phyloP scores from a whole-genome alignment of 2,113 vertebrate genomes.

The Delphinus delphis region DNA sequence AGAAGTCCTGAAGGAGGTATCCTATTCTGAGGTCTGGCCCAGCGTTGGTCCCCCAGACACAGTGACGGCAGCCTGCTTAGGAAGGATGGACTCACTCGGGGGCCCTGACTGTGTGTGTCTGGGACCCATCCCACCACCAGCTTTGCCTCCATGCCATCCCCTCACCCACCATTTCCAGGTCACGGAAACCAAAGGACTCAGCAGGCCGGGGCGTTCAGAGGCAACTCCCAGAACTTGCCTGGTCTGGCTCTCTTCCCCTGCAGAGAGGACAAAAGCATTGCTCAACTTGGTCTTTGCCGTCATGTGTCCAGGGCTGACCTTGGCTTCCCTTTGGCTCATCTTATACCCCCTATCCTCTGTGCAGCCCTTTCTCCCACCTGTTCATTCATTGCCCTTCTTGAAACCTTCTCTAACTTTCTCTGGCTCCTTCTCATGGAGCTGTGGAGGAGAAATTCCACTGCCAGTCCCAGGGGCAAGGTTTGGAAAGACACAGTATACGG shows the following conservation, averaged over 20 bases:
- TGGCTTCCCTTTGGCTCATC: background rate
- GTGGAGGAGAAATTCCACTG: background rate
- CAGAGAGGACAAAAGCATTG: background rate
- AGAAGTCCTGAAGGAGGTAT: background rate
- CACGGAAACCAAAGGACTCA: background rate
- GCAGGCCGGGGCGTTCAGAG: background rate
- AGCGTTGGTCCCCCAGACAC: background rate
- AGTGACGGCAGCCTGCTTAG: background rate
- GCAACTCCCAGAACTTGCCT: background rate
- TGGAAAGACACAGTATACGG: conserved; percentile 11
- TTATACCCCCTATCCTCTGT: background rate
- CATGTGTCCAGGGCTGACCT: background rate
- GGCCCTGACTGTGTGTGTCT: background rate
- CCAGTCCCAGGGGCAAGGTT: background rate
- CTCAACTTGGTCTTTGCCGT: background rate
- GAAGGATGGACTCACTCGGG: background rate
- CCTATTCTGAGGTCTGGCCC: background rate
- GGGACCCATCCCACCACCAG: background rate
- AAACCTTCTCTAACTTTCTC: background rate
- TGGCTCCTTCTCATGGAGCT: background rate
- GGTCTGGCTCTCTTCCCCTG: background rate
- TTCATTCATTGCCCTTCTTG: background rate
- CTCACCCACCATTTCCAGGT: background rate
- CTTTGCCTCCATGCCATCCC: background rate
- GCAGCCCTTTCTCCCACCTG: background rate